Evolutionary conservation across 2,888 invertebrate species (phyloP), one percentile per base, ranked within the genome.

Genomic region (Idaea aversata): DNA sequence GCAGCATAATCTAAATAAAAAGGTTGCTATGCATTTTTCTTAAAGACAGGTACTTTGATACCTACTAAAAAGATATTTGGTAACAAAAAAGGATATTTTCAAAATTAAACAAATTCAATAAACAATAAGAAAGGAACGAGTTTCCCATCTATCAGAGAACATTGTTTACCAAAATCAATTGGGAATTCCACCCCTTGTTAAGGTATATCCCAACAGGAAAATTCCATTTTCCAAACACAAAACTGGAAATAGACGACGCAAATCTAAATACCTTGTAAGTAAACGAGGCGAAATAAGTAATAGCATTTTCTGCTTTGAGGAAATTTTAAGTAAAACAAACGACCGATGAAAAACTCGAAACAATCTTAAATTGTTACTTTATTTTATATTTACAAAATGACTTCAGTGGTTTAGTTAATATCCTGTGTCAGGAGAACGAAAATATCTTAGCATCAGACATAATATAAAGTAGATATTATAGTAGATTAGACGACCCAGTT

Each of bases 201-300:
- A 59, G 58, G 58, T 59, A 59, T 10, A 79, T 83, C 84, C 84
- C 86, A 83, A 91, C 91, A 91, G 87, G 91, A 88, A 90, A 91
- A 91, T 87, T 90, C 90, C 91, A 91, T 91, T 91, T 89, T 83
- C 82, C 82, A 83, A 90, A 91, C 86, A 90, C 85, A 86, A 86
- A 88, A 87, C 86, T 80, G 88, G 74, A 81, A 83, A 87, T 85
- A 86, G 84, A 85, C 87, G 87, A 85, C 86, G 84, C 85, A 83
- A 81, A 85, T 88, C 88, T 90, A 90, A 91, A 91, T 90, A 89
- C 91, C 90, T 89, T 88, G 90, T 91, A 88, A 90, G 90, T 88
- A 91, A 91, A 90, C 90, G 90, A 89, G 84, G 86, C 90, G 87
- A 88, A 88, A 88, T 91, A 89, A 91, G 90, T 88, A 90, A 91